Conservation (phyloP, 37 sponge, comb jelly and placozoan species). For the Haliclona indistincta region DNA sequence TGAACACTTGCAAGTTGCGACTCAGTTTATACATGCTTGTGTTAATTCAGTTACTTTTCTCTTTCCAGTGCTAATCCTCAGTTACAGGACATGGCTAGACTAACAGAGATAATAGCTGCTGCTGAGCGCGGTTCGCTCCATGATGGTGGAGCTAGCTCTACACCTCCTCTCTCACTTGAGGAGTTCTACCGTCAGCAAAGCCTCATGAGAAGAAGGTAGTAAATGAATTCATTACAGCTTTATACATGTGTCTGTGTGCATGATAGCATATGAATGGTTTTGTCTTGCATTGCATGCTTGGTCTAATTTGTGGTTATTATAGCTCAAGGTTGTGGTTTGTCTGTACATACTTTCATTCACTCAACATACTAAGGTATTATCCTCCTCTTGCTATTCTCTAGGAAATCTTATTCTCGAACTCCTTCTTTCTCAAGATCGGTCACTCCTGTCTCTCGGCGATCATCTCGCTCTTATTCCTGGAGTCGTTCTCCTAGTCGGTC, state of each 20-base stretch:
- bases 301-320: no score
- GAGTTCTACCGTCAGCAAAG: slow-evolving; percentile 77
- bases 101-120: slow-evolving; percentile 7
- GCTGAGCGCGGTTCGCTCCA: background rate
- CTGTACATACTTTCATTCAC: no score
- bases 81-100: slow-evolving; percentile 2
- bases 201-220: slow-evolving; percentile 40
- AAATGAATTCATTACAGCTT: background rate
- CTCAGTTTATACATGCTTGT: no score
- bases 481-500: background rate
- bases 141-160: background rate
- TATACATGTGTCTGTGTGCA: slow-evolving; percentile 14
- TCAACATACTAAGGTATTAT: no score
- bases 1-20: no score
- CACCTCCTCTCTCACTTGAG: slow-evolving; percentile 61
- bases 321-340: no score
- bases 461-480: background rate
- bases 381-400: no score
- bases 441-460: background rate
- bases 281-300: no score
- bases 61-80: background rate
- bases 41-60: background rate
- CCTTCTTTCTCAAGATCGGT: background rate
- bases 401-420: background rate
- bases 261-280: no score